Base-by-base conservation (phyloP, 1,140 invertebrate genomes). In the Micrasema minimum region DNA sequence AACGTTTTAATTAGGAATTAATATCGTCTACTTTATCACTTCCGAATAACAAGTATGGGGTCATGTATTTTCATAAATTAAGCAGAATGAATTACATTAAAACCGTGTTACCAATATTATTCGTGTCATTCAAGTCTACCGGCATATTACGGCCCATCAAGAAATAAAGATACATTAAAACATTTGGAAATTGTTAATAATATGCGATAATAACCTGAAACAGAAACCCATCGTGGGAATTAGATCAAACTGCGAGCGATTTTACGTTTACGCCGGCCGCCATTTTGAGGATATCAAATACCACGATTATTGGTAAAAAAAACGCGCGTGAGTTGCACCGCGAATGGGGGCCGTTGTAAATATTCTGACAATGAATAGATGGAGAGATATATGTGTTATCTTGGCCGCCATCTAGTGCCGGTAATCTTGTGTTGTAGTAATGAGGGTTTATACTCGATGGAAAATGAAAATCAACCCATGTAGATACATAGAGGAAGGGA, bases 231-330 rank as follows among this genome's bases (percentile, higher is more conserved):
- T n/a, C 55, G 55, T 59, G 55, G 55, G 55, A 59, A 59, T 41
- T 12, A 35, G 55, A 2, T 22, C 55, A 38, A 59, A 59, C 38
- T 14, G n/a, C 16, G 14, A 59, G 37, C 55, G 37, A n/a, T 59
- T 59, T 59, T 31, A 31, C 26, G 7, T 31, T 31, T 31, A 31
- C 26, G 26, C 26, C n/a, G 12, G 26, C 26, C 31, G n/a, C 37
- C 55, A 16, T 38, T 41, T 59, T 59, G 31, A 1, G 16, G 16
- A n/a, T 53, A 53, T 59, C 53, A 38, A 59, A 59, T 38, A 59
- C 53, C 53, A 38, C 35, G 14, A 59, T 12, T 38, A 43, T 41
- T 12, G 18, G 55, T 18, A 2, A 22, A 53, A 53, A 53, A 53
- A 59, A 1, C 16, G 5, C 50, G 50, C 50, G 18, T 23, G 50